These are phyloP conservation scores for Ctenomys sociabilis DNA, from an alignment of 2,113 vertebrate species.

Conservation along the genomic window DNA sequence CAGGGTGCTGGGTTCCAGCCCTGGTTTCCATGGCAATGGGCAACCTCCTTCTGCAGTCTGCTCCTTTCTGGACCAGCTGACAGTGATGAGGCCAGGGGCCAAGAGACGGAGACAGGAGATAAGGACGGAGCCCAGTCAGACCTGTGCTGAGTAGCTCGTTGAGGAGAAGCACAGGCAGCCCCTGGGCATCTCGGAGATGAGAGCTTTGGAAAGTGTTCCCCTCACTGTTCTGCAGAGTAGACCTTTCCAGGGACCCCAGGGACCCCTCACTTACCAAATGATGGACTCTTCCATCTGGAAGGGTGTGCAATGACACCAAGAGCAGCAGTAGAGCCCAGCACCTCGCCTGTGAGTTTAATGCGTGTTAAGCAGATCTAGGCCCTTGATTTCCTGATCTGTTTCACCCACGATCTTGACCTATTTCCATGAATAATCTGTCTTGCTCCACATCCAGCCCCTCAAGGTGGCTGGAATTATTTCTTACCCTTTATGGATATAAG, in stretches of 20 bases:
- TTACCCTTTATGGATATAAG: not conserved
- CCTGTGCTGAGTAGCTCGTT: not conserved
- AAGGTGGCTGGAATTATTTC: not conserved
- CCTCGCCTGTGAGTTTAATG: not conserved
- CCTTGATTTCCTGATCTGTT: not conserved
- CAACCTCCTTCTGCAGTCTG: conserved; percentile 75
- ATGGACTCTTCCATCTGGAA: not conserved
- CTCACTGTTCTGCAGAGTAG: not conserved
- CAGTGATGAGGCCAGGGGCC: conserved; percentile 16
- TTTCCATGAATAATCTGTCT: not conserved
- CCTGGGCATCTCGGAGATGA: not conserved
- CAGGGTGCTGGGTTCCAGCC: conserved; percentile 73
- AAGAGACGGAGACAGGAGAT: conserved; percentile 66
- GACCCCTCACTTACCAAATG: not conserved
- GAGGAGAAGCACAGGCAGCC: not conserved
- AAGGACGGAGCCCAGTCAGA: not conserved
- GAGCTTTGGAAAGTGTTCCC: not conserved
- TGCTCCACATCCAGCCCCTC: not conserved
- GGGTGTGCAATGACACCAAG: not conserved
- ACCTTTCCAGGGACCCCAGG: not conserved
- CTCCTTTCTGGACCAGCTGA: conserved; percentile 70
- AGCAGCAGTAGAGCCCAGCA: not conserved
- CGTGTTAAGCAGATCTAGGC: not conserved
- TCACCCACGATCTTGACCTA: not conserved
- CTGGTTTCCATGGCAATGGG: conserved; percentile 83